Conservation (phyloP, 2,797 vertebrate species). For the Enteromius unitaeniatus region DNA sequence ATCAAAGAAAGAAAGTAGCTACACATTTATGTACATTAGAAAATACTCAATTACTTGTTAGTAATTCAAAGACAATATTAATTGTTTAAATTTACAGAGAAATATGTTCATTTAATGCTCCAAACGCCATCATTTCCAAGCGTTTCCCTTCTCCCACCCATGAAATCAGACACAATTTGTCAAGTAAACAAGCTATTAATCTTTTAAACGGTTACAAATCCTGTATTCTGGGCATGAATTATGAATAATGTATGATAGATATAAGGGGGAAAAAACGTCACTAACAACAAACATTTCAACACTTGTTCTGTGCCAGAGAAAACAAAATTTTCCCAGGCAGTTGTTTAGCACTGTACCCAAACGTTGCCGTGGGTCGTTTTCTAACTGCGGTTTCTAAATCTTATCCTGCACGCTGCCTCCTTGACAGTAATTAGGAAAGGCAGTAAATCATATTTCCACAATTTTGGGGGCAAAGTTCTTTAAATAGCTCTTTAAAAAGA, state of each 20-base stretch:
- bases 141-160: constrained; percentile 60
- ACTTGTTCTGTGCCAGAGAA: constrained; percentile 38
- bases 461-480: constrained; percentile 65
- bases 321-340: constrained; percentile 37
- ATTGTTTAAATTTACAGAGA: constrained; percentile 17
- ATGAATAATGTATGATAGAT: constrained; percentile 67
- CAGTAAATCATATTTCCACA: constrained; percentile 65
- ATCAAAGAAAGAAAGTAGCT: background rate
- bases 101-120: constrained; percentile 38
- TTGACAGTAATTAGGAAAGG: constrained; percentile 66
- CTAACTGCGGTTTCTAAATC: constrained; percentile 55
- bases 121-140: constrained; percentile 58
- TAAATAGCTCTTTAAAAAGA: constrained; percentile 65
- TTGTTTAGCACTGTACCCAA: constrained; percentile 42
- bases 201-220: constrained; percentile 74
- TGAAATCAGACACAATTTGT: constrained; percentile 66
- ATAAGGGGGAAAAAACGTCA: background rate
- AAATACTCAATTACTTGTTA: background rate
- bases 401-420: constrained; percentile 38
- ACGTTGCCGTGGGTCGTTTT: constrained; percentile 51
- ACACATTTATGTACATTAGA: background rate
- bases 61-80: constrained; percentile 14
- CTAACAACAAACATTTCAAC: constrained; percentile 45
- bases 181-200: constrained; percentile 76
- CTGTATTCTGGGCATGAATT: constrained; percentile 71